Conservation (phyloP, 2,888 invertebrate species). For the Ferdinandea cuprea region DNA sequence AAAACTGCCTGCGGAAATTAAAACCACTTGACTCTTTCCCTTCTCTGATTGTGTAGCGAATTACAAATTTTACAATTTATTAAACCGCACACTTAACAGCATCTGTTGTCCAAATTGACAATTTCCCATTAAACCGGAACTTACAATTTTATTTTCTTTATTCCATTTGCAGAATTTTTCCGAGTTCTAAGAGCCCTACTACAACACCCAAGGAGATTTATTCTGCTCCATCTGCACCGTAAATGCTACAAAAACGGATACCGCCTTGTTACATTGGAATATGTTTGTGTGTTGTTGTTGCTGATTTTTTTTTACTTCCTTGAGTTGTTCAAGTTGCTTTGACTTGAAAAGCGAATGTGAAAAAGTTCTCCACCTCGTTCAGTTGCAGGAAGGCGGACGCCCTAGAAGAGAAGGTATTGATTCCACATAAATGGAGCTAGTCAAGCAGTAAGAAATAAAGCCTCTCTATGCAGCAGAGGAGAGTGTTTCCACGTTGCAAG, state of each 20-base stretch:
- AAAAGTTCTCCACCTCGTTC: background rate
- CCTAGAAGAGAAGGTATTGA: conserved; percentile 36
- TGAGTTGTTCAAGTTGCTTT: conserved; percentile 22
- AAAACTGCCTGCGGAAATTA: background rate
- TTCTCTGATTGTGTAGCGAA: background rate
- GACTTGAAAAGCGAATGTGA: conserved; percentile 26
- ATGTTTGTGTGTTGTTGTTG: too few species aligned
- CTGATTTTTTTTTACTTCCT: conserved; percentile 44
- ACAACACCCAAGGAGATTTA: conserved; percentile 40
- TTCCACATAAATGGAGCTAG: conserved; percentile 46
- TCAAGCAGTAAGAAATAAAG: conserved; percentile 51
- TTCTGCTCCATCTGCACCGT: conserved; percentile 55
- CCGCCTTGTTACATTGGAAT: conserved; percentile 39
- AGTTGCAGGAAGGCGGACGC: background rate
- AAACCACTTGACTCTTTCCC: background rate
- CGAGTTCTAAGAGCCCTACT: conserved; percentile 21
- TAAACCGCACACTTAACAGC: conserved; percentile 76
- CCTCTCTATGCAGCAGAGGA: conserved; percentile 13
- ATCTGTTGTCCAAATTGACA: conserved; percentile 76
- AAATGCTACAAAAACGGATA: conserved; percentile 5
- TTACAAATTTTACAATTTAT: conserved; percentile 69
- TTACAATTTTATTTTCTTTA: conserved; percentile 51
- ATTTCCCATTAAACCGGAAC: conserved; percentile 74
- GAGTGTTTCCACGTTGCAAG: conserved; percentile 30
- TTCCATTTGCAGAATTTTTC: conserved; percentile 42